phyloP scores from a whole-genome alignment of 2,888 invertebrate genomes.

The Parapristionchus giblindavisi region DNA sequence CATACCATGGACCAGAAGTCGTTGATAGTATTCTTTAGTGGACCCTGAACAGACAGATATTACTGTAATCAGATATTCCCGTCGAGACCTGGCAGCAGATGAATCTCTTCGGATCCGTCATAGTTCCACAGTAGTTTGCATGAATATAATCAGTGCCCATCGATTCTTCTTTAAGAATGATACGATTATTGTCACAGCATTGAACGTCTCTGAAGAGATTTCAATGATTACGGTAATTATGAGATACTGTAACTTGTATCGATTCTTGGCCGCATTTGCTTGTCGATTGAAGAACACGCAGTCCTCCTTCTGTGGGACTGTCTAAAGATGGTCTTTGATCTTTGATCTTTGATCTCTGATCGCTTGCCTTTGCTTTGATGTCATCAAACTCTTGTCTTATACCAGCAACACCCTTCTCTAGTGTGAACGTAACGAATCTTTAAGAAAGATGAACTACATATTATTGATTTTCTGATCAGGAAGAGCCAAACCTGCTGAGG shows the following conservation, averaged over 20 bases:
- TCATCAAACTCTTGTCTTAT: conserved; percentile 9
- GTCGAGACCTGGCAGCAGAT: conserved; percentile 25
- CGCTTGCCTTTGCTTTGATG: not conserved
- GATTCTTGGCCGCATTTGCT: conserved; percentile 27
- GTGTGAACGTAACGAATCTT: conserved; percentile 11
- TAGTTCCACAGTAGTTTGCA: conserved; percentile 29
- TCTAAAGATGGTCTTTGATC: conserved; percentile 16
- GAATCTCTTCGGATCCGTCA: conserved; percentile 29
- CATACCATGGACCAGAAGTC: conserved; percentile 34
- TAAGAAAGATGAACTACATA: not conserved
- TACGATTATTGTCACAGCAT: conserved; percentile 23
- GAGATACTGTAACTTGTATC: conserved; percentile 29
- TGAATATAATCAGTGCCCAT: conserved; percentile 26
- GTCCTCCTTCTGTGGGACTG: conserved; percentile 12
- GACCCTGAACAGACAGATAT: conserved; percentile 3
- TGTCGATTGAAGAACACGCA: not conserved
- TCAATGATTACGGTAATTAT: not conserved
- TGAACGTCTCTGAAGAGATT: conserved; percentile 8
- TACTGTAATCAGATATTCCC: not conserved
- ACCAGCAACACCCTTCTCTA: conserved; percentile 11
- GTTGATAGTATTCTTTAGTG: conserved; percentile 7
- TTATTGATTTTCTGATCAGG: conserved; percentile 9
- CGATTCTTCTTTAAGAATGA: conserved; percentile 21
- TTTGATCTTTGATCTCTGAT: not conserved
- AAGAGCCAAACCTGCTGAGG: too few relatives aligned